phyloP scores from a whole-genome alignment of 2,113 vertebrate species.

The Genyomyrus donnyi region DNA sequence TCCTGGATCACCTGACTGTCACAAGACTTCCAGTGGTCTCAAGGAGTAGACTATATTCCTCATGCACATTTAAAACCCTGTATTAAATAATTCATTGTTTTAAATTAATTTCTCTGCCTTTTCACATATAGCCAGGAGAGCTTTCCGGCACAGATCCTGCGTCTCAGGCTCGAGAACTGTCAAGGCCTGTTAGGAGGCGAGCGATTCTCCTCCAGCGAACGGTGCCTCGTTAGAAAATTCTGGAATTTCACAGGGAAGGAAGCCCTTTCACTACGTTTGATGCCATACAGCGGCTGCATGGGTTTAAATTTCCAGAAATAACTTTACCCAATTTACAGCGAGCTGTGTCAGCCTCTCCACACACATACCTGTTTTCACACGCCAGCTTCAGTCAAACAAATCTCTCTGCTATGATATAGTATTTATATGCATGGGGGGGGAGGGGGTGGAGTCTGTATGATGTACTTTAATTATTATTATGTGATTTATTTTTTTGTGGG shows the following conservation, averaged over 20 bases:
- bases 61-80: neutral
- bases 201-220: neutral
- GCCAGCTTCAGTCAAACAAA: neutral
- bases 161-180: neutral
- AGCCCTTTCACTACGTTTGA: neutral
- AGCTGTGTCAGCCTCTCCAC: neutral
- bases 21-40: neutral
- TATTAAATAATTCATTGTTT: constrained; percentile 19
- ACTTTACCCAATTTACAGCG: neutral
- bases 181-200: neutral
- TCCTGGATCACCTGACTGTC: neutral
- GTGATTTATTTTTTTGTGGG: neutral
- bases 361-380: neutral
- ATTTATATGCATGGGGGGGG: neutral
- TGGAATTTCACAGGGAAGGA: neutral
- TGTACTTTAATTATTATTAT: neutral
- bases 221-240: neutral
- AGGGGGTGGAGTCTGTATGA: neutral
- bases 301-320: neutral
- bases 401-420: neutral
- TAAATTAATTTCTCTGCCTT: constrained; percentile 14
- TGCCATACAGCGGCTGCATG: neutral
- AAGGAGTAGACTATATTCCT: neutral
- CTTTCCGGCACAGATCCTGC: neutral
- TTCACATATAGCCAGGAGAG: neutral